These are phyloP conservation scores for Gymnothorax javanicus DNA, from an alignment of 2,797 vertebrate genomes.

Conservation along the genomic window DNA sequence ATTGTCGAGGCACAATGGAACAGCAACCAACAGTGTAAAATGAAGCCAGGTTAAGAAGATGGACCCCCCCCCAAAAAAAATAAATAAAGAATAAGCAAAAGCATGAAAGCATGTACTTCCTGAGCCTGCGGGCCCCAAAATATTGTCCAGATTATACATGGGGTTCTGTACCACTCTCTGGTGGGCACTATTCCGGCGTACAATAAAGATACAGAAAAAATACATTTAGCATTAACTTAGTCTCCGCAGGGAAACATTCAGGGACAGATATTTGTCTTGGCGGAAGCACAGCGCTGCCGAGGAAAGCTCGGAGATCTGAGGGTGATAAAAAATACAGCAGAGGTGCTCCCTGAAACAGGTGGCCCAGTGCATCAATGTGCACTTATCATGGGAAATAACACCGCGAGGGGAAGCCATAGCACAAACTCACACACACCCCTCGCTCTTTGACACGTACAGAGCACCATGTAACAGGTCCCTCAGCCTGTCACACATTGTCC, in stretches of 20 bases:
- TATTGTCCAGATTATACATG: neutral
- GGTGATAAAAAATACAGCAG: neutral
- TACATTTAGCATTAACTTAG: neutral
- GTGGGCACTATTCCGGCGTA: neutral
- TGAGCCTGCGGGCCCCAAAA: neutral
- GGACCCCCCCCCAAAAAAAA: neutral
- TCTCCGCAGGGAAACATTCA: neutral
- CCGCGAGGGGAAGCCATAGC: neutral
- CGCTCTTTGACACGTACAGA: neutral
- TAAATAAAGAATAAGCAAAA: no score
- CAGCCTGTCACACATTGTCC: neutral
- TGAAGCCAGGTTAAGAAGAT: neutral
- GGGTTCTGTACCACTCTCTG: neutral
- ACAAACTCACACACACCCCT: neutral
- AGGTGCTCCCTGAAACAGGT: neutral
- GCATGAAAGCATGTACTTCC: neutral
- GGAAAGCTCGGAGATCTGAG: neutral
- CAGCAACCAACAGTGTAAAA: neutral
- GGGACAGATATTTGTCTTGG: neutral
- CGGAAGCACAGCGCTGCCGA: neutral
- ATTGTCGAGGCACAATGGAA: neutral
- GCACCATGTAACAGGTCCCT: neutral
- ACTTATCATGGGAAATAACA: neutral
- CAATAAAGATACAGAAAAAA: neutral
- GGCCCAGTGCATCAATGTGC: neutral